These are phyloP conservation scores for Ceryle rudis DNA, from an alignment of 2,797 vertebrate genomes.

Conservation along the genomic window DNA sequence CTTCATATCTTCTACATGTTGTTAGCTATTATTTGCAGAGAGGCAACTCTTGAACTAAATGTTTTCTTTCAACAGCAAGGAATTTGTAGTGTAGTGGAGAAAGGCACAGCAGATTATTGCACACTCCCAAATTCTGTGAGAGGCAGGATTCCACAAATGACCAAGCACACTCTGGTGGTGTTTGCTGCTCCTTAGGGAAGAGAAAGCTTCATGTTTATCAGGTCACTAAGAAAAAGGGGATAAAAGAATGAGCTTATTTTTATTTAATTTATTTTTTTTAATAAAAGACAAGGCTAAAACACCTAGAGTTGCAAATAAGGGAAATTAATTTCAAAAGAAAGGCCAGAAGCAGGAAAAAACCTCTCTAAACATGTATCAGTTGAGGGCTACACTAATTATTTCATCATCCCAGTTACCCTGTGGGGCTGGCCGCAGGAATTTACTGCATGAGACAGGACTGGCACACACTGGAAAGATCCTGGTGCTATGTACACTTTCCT, in stretches of 20 bases:
- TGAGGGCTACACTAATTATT: neutral
- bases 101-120: neutral
- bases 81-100: neutral
- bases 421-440: neutral
- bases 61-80: neutral
- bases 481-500: neutral
- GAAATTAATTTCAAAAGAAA: conserved; percentile 16
- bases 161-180: neutral
- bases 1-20: neutral
- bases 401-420: neutral
- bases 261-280: neutral
- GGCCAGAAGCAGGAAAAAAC: neutral
- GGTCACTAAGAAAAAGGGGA: neutral
- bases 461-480: neutral
- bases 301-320: neutral
- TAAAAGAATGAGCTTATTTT: neutral
- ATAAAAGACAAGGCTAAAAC: neutral
- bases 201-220: neutral
- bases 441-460: neutral
- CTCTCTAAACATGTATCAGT: neutral
- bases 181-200: neutral
- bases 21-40: neutral
- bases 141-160: neutral
- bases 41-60: neutral
- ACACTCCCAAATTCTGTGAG: neutral